Evolutionary conservation across 2,113 vertebrate species (phyloP), one percentile per base, ranked within the genome.

Genomic region (Candoia aspera): DNA sequence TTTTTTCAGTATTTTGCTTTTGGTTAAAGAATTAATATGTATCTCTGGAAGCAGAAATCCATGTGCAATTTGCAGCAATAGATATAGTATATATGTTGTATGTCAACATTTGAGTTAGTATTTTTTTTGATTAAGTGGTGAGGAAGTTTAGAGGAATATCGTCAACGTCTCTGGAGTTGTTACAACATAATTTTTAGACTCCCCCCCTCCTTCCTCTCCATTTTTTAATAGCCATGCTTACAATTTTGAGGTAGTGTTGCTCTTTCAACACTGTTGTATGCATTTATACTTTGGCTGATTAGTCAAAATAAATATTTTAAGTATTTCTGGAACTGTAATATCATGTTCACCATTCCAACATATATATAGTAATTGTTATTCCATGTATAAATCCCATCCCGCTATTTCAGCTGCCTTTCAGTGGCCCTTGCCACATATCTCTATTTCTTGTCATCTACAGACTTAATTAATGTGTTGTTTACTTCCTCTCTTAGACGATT

Each of bases 391-490:
- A 84, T 84, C 21, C 62, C 59, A 87, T 62, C 59, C 73, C 46
- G 53, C 54, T 11, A 33, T 59, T 60, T 88, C 54, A 53, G 19
- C 10, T 46, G 37, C 29, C 26, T 92, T 58, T 58, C 21, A 88
- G 37, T 26, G 26, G 91, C 46, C 24, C 55, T 84, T 92, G 37
- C 23, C 88, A 91, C 94, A 94, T 15, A 91, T 89, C 84, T 94
- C 85, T 86, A 9, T 94, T 95, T 87, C n/a, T 90, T 58, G 94
- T 89, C n/a, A 93, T 91, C 87, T 68, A 92, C 24, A 91, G 88
- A 93, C 29, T 68, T 86, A 94, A 94, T 94, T 94, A 94, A 92
- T 93, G 87, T 92, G 87, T 19, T 93, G 11, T 94, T 95, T 95
- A 86, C 91, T 92, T 92, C 91, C 92, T 91, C 59, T 91, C 89